These are phyloP conservation scores for Galaxias olidus DNA, from an alignment of 2,797 vertebrate species.

Conservation along the genomic window DNA sequence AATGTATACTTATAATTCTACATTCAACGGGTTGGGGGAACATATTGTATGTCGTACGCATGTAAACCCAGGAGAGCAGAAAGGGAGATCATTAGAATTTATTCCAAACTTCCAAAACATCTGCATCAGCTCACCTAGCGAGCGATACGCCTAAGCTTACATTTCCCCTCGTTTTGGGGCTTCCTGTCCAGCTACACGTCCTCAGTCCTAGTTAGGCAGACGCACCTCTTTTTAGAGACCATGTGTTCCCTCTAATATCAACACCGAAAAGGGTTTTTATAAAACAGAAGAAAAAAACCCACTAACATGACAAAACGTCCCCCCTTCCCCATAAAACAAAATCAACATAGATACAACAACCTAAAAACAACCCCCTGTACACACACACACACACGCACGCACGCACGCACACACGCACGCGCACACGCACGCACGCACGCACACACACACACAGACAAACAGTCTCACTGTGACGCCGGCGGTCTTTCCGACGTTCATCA, in stretches of 20 bases:
- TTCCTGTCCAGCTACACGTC: too few relatives aligned
- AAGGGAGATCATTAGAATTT: background rate
- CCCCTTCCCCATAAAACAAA: too few relatives aligned
- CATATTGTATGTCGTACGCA: slow-evolving; percentile 19
- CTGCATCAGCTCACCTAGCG: background rate
- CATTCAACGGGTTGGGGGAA: slow-evolving; percentile 72
- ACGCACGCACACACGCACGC: too few relatives aligned
- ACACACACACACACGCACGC: background rate
- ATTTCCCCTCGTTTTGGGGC: too few relatives aligned
- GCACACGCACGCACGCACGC: too few relatives aligned
- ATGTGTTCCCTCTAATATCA: too few relatives aligned
- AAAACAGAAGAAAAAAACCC: background rate
- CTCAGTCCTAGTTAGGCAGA: too few relatives aligned
- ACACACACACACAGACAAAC: background rate
- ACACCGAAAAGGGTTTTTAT: background rate
- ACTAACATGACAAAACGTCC: background rate
- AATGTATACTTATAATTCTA: slow-evolving; percentile 64
- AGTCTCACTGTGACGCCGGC: slow-evolving; percentile 1
- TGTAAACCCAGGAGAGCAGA: slow-evolving; percentile 5
- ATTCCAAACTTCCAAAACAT: background rate
- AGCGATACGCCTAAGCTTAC: too few relatives aligned
- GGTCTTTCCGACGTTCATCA: slow-evolving; percentile 7
- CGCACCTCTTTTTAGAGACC: too few relatives aligned
- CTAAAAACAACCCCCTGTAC: slow-evolving; percentile 1
- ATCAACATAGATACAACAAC: too few relatives aligned